phyloP scores from a whole-genome alignment of 2,797 vertebrate species.

The Lithobates sylvaticus region DNA sequence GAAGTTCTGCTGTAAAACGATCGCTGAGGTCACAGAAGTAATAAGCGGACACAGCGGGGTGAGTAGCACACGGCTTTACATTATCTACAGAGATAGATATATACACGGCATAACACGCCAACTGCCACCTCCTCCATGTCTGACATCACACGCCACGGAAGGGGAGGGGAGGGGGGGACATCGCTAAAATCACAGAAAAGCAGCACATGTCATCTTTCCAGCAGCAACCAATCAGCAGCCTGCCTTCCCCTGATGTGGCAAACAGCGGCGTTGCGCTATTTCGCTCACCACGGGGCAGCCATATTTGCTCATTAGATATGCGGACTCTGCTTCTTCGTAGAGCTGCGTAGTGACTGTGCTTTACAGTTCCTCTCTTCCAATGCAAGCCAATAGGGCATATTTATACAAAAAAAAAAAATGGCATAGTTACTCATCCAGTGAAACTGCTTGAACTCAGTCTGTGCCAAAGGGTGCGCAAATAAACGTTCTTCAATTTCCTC shows the following conservation, averaged over 20 bases:
- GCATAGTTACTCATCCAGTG: no score
- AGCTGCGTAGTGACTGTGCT: no score
- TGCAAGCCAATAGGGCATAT: no score
- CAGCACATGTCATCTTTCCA: not conserved
- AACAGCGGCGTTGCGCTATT: not conserved
- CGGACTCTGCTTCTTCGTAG: no score
- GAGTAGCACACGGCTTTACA: slow-evolving; percentile 40
- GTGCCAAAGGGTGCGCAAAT: no score
- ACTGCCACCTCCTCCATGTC: not conserved
- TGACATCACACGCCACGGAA: not conserved
- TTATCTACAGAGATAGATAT: slow-evolving; percentile 38
- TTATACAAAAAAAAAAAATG: no score
- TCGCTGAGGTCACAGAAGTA: slow-evolving; percentile 7
- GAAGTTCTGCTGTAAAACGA: not conserved
- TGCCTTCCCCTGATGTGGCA: not conserved
- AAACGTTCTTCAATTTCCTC: no score
- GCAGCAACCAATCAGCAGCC: not conserved
- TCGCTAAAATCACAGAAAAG: no score
- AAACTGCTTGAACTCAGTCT: no score
- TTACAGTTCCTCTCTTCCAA: no score
- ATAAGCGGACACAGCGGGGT: slow-evolving; percentile 14
- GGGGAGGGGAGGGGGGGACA: not conserved
- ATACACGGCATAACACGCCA: slow-evolving; percentile 15
- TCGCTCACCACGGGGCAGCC: no score
- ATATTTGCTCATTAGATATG: no score